These are phyloP conservation scores for Stomatorhinus ivindoensis DNA, from an alignment of 2,113 vertebrate genomes.

Conservation along the genomic window DNA sequence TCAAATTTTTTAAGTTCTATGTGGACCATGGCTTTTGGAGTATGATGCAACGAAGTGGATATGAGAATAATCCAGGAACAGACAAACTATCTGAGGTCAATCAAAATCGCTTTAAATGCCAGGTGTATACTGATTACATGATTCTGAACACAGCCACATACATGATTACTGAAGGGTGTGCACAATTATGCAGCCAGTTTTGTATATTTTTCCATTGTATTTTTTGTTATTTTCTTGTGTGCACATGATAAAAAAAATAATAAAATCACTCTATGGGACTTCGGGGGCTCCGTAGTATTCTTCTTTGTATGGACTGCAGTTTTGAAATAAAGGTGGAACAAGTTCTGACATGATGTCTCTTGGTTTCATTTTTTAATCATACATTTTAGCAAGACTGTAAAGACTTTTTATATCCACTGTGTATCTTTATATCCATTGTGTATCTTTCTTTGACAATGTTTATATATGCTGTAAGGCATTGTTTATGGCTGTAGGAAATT, in stretches of 20 bases:
- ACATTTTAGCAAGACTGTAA: neutral
- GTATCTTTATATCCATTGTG: neutral
- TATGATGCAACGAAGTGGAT: too few relatives aligned
- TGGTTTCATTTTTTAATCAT: neutral
- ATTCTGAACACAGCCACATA: neutral
- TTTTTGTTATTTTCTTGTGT: too few relatives aligned
- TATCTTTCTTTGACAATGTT: neutral
- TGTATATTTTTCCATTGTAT: neutral
- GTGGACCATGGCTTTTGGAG: too few relatives aligned
- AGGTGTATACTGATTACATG: neutral
- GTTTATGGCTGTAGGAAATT: neutral
- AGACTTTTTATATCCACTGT: neutral
- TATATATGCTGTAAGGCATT: neutral
- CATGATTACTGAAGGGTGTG: neutral
- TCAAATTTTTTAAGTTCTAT: too few relatives aligned
- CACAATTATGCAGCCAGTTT: neutral
- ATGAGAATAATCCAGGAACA: too few relatives aligned
- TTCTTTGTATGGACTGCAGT: neutral
- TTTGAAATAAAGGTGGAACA: neutral
- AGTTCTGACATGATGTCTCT: neutral
- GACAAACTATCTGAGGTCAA: too few relatives aligned
- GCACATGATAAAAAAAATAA: too few relatives aligned
- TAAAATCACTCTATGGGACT: too few relatives aligned
- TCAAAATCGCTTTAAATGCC: too few relatives aligned
- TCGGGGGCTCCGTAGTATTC: too few relatives aligned